A percentile compares a stretch with the other conserved stretches of the same genome.
These are phyloP conservation scores for Micropoecilia bifurca DNA, from an alignment of 2,797 vertebrate genomes.

Conservation along the genomic window DNA sequence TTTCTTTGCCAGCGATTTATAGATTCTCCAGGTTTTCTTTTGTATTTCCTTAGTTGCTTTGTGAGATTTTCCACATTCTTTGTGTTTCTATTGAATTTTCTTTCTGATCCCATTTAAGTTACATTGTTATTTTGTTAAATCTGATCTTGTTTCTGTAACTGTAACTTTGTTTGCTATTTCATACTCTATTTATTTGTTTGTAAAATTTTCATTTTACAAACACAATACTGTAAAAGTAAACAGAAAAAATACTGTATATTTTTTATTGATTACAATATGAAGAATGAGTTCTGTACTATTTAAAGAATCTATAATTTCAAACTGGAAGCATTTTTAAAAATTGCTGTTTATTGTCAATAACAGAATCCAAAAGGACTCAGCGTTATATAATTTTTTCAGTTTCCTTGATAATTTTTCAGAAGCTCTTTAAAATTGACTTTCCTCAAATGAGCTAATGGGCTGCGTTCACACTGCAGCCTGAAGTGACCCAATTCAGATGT, in stretches of 20 bases:
- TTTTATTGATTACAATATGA: neutral
- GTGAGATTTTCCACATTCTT: neutral
- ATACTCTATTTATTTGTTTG: neutral
- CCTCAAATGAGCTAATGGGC: too few relatives aligned
- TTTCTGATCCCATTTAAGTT: neutral
- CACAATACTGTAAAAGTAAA: neutral
- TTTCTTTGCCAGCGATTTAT: neutral
- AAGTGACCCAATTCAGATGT: too few relatives aligned
- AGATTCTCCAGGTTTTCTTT: neutral
- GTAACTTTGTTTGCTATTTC: neutral
- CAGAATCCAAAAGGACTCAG: too few relatives aligned
- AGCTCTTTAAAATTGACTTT: too few relatives aligned
- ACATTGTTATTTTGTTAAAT: neutral
- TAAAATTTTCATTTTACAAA: neutral
- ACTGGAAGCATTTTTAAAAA: neutral
- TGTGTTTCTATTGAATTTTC: neutral
- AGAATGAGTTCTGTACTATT: neutral
- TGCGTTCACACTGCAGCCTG: too few relatives aligned
- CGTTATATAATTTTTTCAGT: too few relatives aligned
- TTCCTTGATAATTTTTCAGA: too few relatives aligned
- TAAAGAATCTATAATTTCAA: neutral
- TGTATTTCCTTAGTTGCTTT: neutral
- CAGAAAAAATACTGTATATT: neutral
- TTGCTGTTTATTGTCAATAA: too few relatives aligned
- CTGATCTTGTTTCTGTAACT: neutral